A percentile compares a stretch with the other conserved stretches of the same genome.
phyloP scores from a whole-genome alignment of 1,140 invertebrate genomes.

The Drosophila simulans region DNA sequence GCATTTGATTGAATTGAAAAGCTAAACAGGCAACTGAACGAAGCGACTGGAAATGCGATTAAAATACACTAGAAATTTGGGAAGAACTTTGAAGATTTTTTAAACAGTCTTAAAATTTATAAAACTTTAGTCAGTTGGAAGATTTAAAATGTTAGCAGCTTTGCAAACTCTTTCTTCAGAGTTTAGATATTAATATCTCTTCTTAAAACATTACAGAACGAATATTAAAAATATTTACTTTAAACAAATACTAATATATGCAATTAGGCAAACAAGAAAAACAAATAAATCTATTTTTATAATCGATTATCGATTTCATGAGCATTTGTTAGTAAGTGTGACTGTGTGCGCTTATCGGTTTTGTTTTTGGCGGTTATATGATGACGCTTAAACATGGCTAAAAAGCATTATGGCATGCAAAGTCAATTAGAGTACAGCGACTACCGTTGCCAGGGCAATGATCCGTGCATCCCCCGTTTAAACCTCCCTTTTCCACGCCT shows the following conservation, averaged over 20 bases:
- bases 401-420: slow-evolving; percentile 71
- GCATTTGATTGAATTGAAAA: slow-evolving; percentile 76
- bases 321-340: not conserved
- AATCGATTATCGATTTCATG: too few relatives aligned
- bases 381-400: slow-evolving; percentile 71
- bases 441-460: slow-evolving; percentile 14
- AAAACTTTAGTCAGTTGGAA: too few relatives aligned
- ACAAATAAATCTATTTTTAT: too few relatives aligned
- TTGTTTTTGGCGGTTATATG: slow-evolving; percentile 56
- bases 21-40: slow-evolving; percentile 31
- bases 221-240: not conserved
- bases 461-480: slow-evolving; percentile 2
- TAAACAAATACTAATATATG: too few relatives aligned
- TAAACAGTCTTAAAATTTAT: too few relatives aligned
- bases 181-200: too few relatives aligned
- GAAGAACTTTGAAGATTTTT: not conserved
- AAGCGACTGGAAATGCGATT: not conserved
- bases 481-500: slow-evolving; percentile 3
- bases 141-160: too few relatives aligned
- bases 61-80: slow-evolving; percentile 1
- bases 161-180: too few relatives aligned
- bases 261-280: too few relatives aligned
- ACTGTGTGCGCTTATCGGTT: not conserved
- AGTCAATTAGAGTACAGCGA: slow-evolving; percentile 69
- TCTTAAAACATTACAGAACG: too few relatives aligned